Conservation (phyloP, 2,888 invertebrate species). For the Augiades crinisus region DNA sequence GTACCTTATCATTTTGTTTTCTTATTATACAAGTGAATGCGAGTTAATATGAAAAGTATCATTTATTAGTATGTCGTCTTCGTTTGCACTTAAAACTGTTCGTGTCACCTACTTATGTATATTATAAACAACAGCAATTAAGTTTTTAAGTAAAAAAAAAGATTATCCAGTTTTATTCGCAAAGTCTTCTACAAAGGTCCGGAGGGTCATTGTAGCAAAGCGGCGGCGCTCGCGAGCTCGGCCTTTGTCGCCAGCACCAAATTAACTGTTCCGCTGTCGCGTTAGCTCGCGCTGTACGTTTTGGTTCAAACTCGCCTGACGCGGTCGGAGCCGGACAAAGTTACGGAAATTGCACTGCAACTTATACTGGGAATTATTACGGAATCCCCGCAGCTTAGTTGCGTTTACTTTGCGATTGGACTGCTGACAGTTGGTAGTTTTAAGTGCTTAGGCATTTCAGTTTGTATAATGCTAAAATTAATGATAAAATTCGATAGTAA, state of each 20-base stretch:
- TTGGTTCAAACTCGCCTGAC: constrained; percentile 4
- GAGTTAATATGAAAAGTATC: no score
- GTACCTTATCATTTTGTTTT: no score
- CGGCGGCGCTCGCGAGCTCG: background rate
- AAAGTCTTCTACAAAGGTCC: no score
- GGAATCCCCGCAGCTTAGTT: background rate
- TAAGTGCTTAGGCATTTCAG: background rate
- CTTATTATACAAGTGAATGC: no score
- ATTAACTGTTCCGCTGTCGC: background rate
- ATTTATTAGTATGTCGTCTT: no score
- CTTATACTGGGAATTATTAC: constrained; percentile 14
- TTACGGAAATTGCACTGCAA: constrained; percentile 9
- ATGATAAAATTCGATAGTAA: background rate
- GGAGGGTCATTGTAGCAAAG: no score
- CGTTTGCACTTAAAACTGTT: no score
- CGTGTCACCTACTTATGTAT: no score
- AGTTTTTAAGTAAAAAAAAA: no score
- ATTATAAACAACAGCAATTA: no score
- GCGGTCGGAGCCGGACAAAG: background rate
- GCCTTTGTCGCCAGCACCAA: constrained; percentile 1
- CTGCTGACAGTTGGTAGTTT: background rate
- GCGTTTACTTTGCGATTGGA: background rate
- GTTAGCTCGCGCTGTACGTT: constrained; percentile 1
- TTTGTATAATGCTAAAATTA: background rate
- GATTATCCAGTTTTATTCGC: no score